Evolutionary conservation across 2,888 invertebrate genomes (phyloP), one percentile per base, ranked within the genome.

Genomic region (Ormyrus thymus): DNA sequence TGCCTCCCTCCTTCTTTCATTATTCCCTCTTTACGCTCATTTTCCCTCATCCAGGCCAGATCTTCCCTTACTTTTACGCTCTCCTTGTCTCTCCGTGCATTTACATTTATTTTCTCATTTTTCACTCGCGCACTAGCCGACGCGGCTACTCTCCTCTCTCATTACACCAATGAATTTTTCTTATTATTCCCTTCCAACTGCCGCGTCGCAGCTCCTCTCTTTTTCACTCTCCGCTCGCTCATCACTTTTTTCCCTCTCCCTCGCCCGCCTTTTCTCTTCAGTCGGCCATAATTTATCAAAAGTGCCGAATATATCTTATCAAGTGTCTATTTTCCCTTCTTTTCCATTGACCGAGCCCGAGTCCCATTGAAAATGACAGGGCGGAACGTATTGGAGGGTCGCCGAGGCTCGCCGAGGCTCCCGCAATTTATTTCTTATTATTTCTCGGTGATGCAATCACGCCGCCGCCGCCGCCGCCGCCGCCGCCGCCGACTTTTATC

Each of bases 271-370:
- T 29, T 29, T 58, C 51, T 62, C n/a, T 43, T 11, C 59, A 11
- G 9, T 1, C 50, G 58, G 48, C 50, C 59, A 65, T 71, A 72
- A 81, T 79, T 79, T 58, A 75, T 65, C 74, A 73, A 76, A 79
- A 81, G 75, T 70, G 66, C 76, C 72, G 69, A 71, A 81, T 81
- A 66, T 79, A 82, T 76, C 81, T 75, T 76, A 76, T 69, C 71
- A 58, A 81, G 66, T 73, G 75, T 78, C 81, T 80, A 74, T 78
- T 81, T 76, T 81, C 75, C 66, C 72, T 79, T 77, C 51, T 73
- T 72, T 75, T 78, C 69, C 74, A 79, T 79, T 75, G 79, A 69
- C 76, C 62, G 76, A 70, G 73, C 56, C 70, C 61, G 74, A 74
- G 55, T 64, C 13, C 61, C 62, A 73, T 65, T 72, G 69, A 71